Percentiles rank a stretch among this genome's conserved stretches.
Conservation (phyloP, 1,140 invertebrate genomes). For the Zaprionus camerounensis region DNA sequence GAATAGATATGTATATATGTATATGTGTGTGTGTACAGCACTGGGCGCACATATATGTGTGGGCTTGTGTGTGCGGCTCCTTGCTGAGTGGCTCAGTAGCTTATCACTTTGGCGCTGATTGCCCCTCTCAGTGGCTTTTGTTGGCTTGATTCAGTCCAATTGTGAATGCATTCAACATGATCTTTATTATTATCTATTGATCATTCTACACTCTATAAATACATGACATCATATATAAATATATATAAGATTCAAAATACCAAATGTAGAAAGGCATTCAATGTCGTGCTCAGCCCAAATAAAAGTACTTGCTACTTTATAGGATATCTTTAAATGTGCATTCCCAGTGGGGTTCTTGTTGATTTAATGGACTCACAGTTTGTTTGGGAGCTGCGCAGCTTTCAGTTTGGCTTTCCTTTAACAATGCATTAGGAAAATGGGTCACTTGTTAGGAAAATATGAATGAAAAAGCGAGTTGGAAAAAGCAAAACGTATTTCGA, state of each 20-base stretch:
- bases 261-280: no score
- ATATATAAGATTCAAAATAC: no score
- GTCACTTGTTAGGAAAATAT: constrained; percentile 27
- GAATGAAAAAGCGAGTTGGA: constrained; percentile 15
- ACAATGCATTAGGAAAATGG: constrained; percentile 33
- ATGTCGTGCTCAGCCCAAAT: no score
- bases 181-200: neutral
- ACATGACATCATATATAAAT: neutral
- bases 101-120: constrained; percentile 16
- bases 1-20: neutral
- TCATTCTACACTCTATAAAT: neutral
- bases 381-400: neutral
- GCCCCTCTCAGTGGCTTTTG: constrained; percentile 20
- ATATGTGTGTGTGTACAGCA: neutral
- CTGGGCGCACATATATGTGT: neutral
- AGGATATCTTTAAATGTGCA: constrained; percentile 6
- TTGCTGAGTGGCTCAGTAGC: constrained; percentile 31
- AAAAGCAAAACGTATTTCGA: constrained; percentile 33
- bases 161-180: constrained; percentile 7
- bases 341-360: neutral
- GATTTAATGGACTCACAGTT: neutral
- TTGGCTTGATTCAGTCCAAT: constrained; percentile 9
- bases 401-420: neutral
- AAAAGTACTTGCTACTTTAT: neutral
- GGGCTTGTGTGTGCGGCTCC: constrained; percentile 7